Conservation (phyloP, 1,140 invertebrate genomes). For the Scaptomyza pallida region DNA sequence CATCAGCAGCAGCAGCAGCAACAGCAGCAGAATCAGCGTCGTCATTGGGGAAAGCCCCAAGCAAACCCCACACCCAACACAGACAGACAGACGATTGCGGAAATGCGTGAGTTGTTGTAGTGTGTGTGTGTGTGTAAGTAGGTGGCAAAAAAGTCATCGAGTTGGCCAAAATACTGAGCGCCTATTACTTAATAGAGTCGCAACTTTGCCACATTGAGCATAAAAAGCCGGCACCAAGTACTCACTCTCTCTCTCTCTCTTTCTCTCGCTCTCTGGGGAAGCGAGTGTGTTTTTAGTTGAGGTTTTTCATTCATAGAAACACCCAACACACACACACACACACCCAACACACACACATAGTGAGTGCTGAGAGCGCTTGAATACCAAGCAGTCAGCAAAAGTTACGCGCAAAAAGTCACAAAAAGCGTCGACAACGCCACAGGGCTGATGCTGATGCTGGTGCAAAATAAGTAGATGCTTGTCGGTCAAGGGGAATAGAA, state of each 20-base stretch:
- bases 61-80: not conserved
- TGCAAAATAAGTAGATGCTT: not conserved
- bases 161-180: slow-evolving; percentile 60
- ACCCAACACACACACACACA: slow-evolving; percentile 1
- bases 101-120: not conserved
- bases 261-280: not conserved
- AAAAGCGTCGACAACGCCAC: slow-evolving; percentile 6
- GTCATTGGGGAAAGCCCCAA: slow-evolving; percentile 35
- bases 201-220: slow-evolving; percentile 52
- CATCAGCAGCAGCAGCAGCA: slow-evolving; percentile 7
- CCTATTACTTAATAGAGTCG: slow-evolving; percentile 81
- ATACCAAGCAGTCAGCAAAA: slow-evolving; percentile 74
- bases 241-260: slow-evolving; percentile 27
- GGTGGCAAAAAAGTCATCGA: slow-evolving; percentile 20
- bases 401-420: slow-evolving; percentile 50
- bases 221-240: slow-evolving; percentile 1
- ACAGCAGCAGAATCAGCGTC: not conserved
- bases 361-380: slow-evolving; percentile 30
- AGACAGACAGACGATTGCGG: slow-evolving; percentile 27
- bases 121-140: no score
- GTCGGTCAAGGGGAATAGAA: not conserved
- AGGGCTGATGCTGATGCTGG: slow-evolving; percentile 1
- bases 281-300: not conserved
- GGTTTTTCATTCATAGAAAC: slow-evolving; percentile 74
- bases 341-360: slow-evolving; percentile 55